phyloP scores from a whole-genome alignment of 2,888 invertebrate genomes.

The Hydriomena furcata region DNA sequence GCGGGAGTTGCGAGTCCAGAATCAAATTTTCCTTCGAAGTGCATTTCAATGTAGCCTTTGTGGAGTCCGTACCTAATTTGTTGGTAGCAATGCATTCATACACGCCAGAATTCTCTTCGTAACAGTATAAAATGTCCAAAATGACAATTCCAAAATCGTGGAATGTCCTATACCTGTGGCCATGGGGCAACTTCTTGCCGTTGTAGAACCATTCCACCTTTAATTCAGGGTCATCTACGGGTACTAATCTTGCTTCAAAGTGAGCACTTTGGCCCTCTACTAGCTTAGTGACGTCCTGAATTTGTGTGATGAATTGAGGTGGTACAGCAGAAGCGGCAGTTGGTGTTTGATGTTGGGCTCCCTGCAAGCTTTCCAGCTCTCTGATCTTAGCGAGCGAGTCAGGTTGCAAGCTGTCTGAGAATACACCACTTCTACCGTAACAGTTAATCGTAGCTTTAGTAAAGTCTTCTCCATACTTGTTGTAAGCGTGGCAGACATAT shows the following conservation, averaged over 20 bases:
- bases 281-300: conserved; percentile 91
- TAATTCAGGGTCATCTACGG: conserved; percentile 96
- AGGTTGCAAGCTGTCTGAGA: conserved; percentile 94
- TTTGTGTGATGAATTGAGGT: conserved; percentile 95
- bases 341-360: conserved; percentile 86
- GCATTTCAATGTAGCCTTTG: conserved; percentile 93
- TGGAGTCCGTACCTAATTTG: conserved; percentile 94
- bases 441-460: conserved; percentile 94
- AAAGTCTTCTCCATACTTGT: conserved; percentile 95
- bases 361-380: conserved; percentile 90
- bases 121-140: conserved; percentile 96
- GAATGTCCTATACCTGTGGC: conserved; percentile 98
- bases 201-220: conserved; percentile 98
- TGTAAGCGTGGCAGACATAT: conserved; percentile 95
- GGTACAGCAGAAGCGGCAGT: conserved; percentile 89
- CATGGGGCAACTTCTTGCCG: conserved; percentile 95
- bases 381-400: conserved; percentile 94
- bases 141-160: conserved; percentile 99
- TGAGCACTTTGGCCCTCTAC: conserved; percentile 98
- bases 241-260: conserved; percentile 95
- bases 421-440: conserved; percentile 93
- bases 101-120: conserved; percentile 97
- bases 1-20: conserved; percentile 95
- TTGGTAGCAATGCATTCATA: conserved; percentile 97
- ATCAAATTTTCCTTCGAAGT: conserved; percentile 94